Percentiles rank a stretch among this genome's conserved stretches.
phyloP scores from a whole-genome alignment of 2,113 vertebrate species.

The Pyxicephalus adspersus region DNA sequence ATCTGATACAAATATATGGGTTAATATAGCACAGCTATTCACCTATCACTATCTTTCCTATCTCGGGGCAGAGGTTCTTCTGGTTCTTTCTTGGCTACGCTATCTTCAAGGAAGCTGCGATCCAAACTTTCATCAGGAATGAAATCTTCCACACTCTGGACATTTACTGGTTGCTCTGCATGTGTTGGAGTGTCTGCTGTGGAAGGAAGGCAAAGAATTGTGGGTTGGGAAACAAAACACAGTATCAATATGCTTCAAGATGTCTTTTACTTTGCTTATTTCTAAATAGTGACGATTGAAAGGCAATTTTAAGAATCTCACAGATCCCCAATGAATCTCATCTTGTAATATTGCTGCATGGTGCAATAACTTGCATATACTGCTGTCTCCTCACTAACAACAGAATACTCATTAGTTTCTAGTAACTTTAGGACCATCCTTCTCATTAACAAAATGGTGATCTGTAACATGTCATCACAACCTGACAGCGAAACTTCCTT shows the following conservation, averaged over 20 bases:
- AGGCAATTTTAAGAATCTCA: no score
- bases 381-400: no score
- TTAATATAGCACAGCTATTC: neutral
- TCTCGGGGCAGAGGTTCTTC: conserved; percentile 38
- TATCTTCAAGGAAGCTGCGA: conserved; percentile 89
- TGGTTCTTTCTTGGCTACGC: conserved; percentile 62
- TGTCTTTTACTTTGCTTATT: no score
- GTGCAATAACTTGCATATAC: no score
- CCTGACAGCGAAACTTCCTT: no score
- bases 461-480: no score
- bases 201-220: neutral
- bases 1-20: neutral
- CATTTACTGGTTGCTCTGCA: conserved; percentile 62
- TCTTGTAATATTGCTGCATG: no score
- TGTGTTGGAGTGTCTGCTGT: conserved; percentile 57
- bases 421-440: no score
- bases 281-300: no score
- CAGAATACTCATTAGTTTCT: no score
- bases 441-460: no score
- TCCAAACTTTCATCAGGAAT: conserved; percentile 89
- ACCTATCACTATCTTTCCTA: conserved; percentile 88
- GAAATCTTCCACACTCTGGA: conserved; percentile 90
- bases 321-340: no score
- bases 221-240: neutral
- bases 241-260: neutral